Conservation (phyloP, 2,797 vertebrate genomes). For the Melanotaenia trifasciata region DNA sequence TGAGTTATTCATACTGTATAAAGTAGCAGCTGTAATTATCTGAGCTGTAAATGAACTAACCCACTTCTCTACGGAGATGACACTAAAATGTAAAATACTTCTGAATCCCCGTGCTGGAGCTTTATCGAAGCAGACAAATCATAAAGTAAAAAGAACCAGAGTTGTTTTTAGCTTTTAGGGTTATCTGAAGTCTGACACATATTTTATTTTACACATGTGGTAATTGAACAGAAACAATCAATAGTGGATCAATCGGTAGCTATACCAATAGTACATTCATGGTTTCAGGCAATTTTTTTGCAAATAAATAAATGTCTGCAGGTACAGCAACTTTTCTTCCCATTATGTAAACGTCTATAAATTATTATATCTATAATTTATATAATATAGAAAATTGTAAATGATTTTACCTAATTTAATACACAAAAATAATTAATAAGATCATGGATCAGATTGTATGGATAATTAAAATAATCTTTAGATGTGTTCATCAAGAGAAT, state of each 20-base stretch:
- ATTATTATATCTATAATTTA: not conserved
- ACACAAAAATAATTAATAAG: too few species aligned
- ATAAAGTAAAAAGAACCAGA: constrained; percentile 23
- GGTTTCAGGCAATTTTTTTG: not conserved
- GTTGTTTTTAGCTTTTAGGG: not conserved
- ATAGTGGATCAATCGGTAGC: too few species aligned
- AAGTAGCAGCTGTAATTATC: constrained; percentile 50
- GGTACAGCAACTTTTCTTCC: not conserved
- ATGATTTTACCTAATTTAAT: too few species aligned
- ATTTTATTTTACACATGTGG: not conserved
- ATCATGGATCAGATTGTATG: too few species aligned
- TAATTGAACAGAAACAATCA: not conserved
- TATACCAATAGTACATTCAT: not conserved
- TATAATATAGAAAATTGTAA: not conserved
- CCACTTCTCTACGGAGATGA: constrained; percentile 55
- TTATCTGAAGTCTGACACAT: not conserved
- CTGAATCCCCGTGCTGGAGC: constrained; percentile 10
- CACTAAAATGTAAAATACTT: constrained; percentile 49
- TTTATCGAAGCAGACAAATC: constrained; percentile 1
- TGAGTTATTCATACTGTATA: constrained; percentile 44
- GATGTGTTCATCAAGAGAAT: too few species aligned
- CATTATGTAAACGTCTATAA: not conserved
- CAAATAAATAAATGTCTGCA: not conserved
- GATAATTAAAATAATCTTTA: too few species aligned
- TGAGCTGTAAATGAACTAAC: constrained; percentile 49